Base-by-base conservation (phyloP, 2,797 vertebrate genomes). In the Siniperca obscura region DNA sequence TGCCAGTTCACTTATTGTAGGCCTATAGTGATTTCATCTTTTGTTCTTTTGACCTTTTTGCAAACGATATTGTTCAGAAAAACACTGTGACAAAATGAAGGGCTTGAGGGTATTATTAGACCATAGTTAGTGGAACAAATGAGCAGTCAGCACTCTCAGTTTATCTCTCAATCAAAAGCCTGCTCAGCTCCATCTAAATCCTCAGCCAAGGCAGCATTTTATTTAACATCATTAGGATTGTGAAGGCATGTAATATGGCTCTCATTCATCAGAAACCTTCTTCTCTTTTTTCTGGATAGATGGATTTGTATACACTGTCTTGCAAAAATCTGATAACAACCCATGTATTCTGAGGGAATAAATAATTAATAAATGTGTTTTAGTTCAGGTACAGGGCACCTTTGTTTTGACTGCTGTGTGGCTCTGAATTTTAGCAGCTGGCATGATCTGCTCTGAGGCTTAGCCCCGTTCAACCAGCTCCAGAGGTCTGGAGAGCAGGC, bases 321-420 rank as follows among this genome's bases (percentile, higher is more conserved):
- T 76, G 44, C 11, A 75, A 56, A 86, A 59, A 81, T 72, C 53
- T n/a, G 7, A 76, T 74, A 70, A 71, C 70, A 82, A 76, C 40
- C 55, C 3, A 22, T 74, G 27, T 82, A 59, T 81, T 86, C 46
- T 52, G 56, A n/a, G 11, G 65, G 83, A 70, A 72, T 66, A 86
- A 84, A 91, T 70, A 75, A 82, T 74, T 78, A 84, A 85, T 30
- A 71, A 30, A 53, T 30, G 25, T 73, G 61, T 61, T 59, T 50
- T 77, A 86, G 90, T 92, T 92, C 90, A 92, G 84, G 72, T 83
- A 21, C 50, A 50, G 89, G 80, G 73, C 89, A 91, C 11, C 30
- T 73, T 90, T 90, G 76, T 89, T 89, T 86, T 42, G 2, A 80
- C 86, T 71, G 62, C 76, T 74, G 76, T 79, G 65, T 78, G 78